Conservation (phyloP, 1,140 invertebrate species). For the Tachypleus tridentatus region DNA sequence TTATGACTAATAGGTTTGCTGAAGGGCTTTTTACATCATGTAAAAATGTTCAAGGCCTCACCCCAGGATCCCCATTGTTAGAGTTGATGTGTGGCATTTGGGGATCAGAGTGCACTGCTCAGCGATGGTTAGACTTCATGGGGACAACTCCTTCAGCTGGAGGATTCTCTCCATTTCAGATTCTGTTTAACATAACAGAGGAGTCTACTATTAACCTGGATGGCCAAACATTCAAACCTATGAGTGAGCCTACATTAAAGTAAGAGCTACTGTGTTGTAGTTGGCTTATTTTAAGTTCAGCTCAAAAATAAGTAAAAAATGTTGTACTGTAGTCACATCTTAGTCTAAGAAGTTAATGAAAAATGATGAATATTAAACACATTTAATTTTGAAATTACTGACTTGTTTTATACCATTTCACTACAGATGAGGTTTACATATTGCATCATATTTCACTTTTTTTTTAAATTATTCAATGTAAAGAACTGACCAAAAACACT, state of each 20-base stretch:
- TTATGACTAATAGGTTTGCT: conserved; percentile 10
- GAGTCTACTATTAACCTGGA: conserved; percentile 3
- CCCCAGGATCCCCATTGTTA: conserved; percentile 12
- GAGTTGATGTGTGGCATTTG: conserved; percentile 23
- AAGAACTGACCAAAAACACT: no score
- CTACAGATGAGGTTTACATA: no score
- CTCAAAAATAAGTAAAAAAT: no score
- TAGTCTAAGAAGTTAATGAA: no score
- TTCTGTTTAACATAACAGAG: conserved; percentile 18
- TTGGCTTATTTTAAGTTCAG: no score
- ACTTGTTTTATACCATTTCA: no score
- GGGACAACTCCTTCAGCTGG: conserved; percentile 20
- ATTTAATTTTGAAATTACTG: no score
- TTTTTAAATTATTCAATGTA: no score
- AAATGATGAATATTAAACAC: no score
- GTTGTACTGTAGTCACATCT: no score
- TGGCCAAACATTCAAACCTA: conserved; percentile 10
- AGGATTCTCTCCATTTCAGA: conserved; percentile 23
- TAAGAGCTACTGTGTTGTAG: no score
- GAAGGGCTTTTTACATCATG: conserved; percentile 22
- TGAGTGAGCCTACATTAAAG: conserved; percentile 3
- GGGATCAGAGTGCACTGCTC: conserved; percentile 15
- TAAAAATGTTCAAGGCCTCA: conserved; percentile 20
- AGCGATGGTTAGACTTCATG: conserved; percentile 21
- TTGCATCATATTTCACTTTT: no score